phyloP scores from a whole-genome alignment of 2,888 invertebrate genomes.

The Drosophila mercatorum region DNA sequence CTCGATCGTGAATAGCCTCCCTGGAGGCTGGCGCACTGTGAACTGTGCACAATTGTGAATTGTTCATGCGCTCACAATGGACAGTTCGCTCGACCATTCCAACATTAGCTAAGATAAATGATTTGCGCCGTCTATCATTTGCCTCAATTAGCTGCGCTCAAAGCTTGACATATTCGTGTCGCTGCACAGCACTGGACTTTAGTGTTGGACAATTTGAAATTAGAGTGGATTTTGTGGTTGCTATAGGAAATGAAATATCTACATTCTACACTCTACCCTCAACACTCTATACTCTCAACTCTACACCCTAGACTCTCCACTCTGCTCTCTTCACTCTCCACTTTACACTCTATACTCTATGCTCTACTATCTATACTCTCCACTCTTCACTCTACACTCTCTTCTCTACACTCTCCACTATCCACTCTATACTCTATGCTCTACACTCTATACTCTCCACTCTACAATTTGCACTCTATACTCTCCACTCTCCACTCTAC shows the following conservation, averaged over 20 bases:
- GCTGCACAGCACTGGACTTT: not conserved
- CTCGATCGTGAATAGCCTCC: conserved; percentile 34
- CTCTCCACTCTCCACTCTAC: not conserved
- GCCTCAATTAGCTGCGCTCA: not conserved
- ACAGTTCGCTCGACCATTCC: not conserved
- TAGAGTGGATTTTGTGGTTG: not conserved
- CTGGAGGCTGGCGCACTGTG: conserved; percentile 6
- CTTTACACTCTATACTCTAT: no score
- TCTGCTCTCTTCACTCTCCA: no score
- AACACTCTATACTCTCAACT: not conserved
- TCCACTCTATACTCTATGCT: not conserved
- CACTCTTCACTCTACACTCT: not conserved
- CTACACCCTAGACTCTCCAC: not conserved
- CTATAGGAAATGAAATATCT: no score
- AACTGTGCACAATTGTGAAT: conserved; percentile 1
- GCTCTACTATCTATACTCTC: no score
- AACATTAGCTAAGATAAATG: conserved; percentile 13
- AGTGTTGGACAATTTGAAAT: not conserved
- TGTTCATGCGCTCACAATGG: not conserved
- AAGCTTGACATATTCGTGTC: not conserved
- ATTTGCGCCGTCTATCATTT: not conserved
- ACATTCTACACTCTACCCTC: no score
- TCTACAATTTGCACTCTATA: not conserved
- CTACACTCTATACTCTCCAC: no score
- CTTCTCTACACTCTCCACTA: not conserved